phyloP scores from a whole-genome alignment of 2,888 invertebrate genomes.

The Priocnemis perturbator region DNA sequence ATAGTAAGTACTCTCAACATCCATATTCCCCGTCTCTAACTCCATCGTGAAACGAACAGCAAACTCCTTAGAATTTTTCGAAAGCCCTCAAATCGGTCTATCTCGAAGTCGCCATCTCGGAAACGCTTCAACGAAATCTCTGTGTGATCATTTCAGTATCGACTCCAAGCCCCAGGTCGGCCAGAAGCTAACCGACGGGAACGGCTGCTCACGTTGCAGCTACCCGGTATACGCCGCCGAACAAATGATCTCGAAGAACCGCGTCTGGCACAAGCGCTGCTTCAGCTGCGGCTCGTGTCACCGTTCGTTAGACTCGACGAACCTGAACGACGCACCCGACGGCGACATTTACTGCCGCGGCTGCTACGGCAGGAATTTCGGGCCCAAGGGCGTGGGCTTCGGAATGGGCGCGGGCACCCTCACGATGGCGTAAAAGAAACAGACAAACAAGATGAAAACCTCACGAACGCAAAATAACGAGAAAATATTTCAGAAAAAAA shows the following conservation, averaged over 20 bases:
- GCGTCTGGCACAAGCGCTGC: conserved; percentile 94
- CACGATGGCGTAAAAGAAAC: conserved; percentile 85
- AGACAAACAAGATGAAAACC: neutral
- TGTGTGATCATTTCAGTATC: conserved; percentile 76
- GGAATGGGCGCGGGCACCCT: conserved; percentile 94
- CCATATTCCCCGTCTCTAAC: neutral
- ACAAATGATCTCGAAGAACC: conserved; percentile 96
- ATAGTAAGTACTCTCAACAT: conserved; percentile 78
- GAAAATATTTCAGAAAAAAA: too few relatives aligned
- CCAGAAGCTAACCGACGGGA: conserved; percentile 84
- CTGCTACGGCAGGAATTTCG: conserved; percentile 91
- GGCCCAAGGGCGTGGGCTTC: conserved; percentile 92
- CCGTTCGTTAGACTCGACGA: conserved; percentile 92
- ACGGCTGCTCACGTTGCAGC: conserved; percentile 91
- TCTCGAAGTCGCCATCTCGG: too few relatives aligned
- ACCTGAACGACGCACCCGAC: conserved; percentile 93
- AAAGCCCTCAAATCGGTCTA: too few relatives aligned
- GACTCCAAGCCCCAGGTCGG: conserved; percentile 86
- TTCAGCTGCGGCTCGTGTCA: conserved; percentile 94
- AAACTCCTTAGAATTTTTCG: too few relatives aligned
- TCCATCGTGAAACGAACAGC: too few relatives aligned
- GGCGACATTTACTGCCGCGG: conserved; percentile 95
- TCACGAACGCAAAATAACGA: too few relatives aligned
- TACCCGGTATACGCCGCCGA: conserved; percentile 96
- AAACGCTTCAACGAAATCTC: neutral